Evolutionary conservation across 1,140 invertebrate genomes (phyloP), one percentile per base, ranked within the genome.

Genomic region (Agrilus planipennis): DNA sequence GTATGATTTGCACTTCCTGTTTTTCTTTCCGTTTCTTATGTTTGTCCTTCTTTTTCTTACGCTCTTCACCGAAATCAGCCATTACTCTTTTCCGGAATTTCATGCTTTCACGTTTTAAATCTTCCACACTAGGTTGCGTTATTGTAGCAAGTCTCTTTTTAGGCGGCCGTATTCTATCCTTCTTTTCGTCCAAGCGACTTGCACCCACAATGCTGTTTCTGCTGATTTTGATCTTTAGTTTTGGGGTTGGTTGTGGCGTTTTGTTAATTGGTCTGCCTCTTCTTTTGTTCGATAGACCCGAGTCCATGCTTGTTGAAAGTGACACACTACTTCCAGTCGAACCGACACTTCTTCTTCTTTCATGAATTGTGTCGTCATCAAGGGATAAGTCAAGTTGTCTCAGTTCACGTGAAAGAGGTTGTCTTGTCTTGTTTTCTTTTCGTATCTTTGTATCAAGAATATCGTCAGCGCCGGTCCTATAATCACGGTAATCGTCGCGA

Each of bases 21-120:
- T 75, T 74, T 18, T 73, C 71, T 50, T 76, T 77, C 7, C 72
- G 69, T 79, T 76, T 76, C 52, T 79, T 78, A 35, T 75, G 67
- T 45, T 75, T 81, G 30, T 77, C 67, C 41, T 64, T 71, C 47
- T 75, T 76, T 46, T 73, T 76, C 10, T 70, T 65, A 40, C 76
- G 74, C 39, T 68, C 65, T 40, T 81, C 75, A 31, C 75, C 75
- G 50, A 76, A 72, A 34, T 79, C 76, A 49, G 88, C 89, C 51
- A 81, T 80, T 7, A 83, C 79, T 69, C 75, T 77, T 31, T 79
- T 73, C n/a, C 87, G 69, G 59, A 76, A 90, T 53, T 87, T 88
- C 84, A 91, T 89, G 46, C 79, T 87, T 48, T 90, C 84, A 4
- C 82, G 71, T 42, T 76, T 79, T 4, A 89, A 61, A 45, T 89